Conservation (phyloP, 2,797 vertebrate genomes). For the Chaetodon trifasciatus region DNA sequence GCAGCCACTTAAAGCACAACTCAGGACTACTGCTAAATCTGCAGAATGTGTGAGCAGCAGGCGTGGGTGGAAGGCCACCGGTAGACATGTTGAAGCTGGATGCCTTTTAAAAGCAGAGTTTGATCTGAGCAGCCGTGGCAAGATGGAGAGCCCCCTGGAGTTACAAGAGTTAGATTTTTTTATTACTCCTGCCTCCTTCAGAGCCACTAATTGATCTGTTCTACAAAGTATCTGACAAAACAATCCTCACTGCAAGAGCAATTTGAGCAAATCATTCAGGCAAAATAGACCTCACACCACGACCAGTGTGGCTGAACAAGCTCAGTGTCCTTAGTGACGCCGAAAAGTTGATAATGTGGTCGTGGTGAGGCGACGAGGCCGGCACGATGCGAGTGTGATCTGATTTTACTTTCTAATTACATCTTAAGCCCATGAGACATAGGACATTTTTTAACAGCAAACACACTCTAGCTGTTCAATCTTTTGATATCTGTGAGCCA, state of each 20-base stretch:
- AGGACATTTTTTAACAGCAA: conserved; percentile 8
- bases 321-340: background rate
- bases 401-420: conserved; percentile 33
- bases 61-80: conserved; percentile 36
- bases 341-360: background rate
- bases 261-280: background rate
- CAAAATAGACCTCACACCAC: background rate
- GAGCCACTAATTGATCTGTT: conserved; percentile 22
- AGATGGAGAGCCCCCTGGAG: conserved; percentile 8
- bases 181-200: background rate
- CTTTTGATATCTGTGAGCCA: conserved; percentile 7
- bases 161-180: background rate
- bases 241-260: background rate
- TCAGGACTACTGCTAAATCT: conserved; percentile 1
- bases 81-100: conserved; percentile 27
- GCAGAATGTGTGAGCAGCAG: conserved; percentile 47
- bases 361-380: background rate
- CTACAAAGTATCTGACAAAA: conserved; percentile 16
- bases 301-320: background rate
- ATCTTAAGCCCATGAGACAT: conserved; percentile 10
- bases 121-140: conserved; percentile 12
- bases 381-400: conserved; percentile 8
- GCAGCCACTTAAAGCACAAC: conserved; percentile 1
- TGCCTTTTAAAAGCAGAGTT: conserved; percentile 39
- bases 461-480: background rate